Percentiles rank a stretch among this genome's conserved stretches.
Conservation (phyloP, 1,140 invertebrate genomes). For the Drosophila nebulosa region DNA sequence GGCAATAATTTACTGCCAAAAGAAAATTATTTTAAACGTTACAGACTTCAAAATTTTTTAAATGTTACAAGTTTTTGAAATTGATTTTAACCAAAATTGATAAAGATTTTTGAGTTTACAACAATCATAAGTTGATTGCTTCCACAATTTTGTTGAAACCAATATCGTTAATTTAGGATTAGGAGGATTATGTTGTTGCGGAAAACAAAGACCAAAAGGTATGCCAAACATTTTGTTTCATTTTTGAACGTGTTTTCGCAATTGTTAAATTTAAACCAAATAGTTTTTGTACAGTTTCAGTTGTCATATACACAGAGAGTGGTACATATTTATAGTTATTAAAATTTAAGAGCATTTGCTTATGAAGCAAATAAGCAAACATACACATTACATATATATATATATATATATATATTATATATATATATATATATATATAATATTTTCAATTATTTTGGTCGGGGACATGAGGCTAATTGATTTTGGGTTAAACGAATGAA, state of each 20-base stretch:
- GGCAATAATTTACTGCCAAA: not conserved
- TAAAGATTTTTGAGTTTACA: too few relatives aligned
- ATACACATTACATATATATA: not conserved
- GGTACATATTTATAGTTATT: not conserved
- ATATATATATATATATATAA: constrained; percentile 1
- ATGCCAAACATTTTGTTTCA: not conserved
- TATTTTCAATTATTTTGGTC: not conserved
- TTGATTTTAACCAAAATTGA: not conserved
- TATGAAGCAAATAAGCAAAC: not conserved
- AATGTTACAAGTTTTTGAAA: not conserved
- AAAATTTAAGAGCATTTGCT: not conserved
- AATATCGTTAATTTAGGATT: too few relatives aligned
- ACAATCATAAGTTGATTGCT: too few relatives aligned
- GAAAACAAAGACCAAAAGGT: not conserved
- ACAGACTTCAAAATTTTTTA: too few relatives aligned
- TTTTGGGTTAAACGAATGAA: not conserved
- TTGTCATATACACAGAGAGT: not conserved
- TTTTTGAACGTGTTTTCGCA: not conserved
- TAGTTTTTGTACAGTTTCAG: not conserved
- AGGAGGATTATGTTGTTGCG: too few relatives aligned
- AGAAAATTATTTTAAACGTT: not conserved
- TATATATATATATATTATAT: too few relatives aligned
- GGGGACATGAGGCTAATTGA: not conserved
- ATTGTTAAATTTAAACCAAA: not conserved
- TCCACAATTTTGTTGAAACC: too few relatives aligned